Base-by-base conservation (phyloP, 2,797 vertebrate species). In the Bradypodion pumilum region DNA sequence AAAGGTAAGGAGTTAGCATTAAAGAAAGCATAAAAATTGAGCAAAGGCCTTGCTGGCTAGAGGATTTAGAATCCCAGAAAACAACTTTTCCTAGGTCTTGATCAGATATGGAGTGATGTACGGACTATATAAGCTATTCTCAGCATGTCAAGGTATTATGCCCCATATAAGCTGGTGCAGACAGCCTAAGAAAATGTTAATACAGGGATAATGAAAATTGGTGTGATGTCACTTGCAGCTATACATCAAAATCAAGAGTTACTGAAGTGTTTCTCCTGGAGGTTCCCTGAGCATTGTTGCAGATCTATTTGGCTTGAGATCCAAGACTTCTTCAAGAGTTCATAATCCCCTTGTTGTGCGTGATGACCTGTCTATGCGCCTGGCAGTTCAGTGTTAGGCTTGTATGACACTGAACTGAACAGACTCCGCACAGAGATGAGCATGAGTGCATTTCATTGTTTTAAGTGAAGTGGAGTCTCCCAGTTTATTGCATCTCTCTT, bases 231-330 rank as follows among this genome's bases (percentile, higher is more conserved):
- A 85, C 69, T 10, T 10, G 10, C 23, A 81, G 40, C n/a, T 16
- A 37, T 40, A 40, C 63, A 60, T 21, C 60, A 44, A 44, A 56
- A 60, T 60, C 63, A 13, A 81, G 76, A 37, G 32, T 42, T 27
- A 69, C 40, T 75, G 84, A 76, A 81, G 72, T 52, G 23, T 81
- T 75, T 69, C 40, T 62, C 59, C 60, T 42, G 40, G 84, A 70
- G 70, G 72, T 49, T 69, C n/a, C 19, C 10, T 8, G 35, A 49
- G 81, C 72, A 62, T 56, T 29, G 37, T 29, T 23, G 35, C 10
- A 37, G 65, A 56, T 21, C 70, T 46, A 46, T 74, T 74, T 88
- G 90, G 12, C 83, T 84, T 82, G 65, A 16, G 46, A 80, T 66
- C 72, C 60, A 63, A 75, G 42, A 19, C 27, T 81, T 76, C 35